Evolutionary conservation across 2,797 vertebrate genomes (phyloP), one percentile per base, ranked within the genome.

Genomic region (Perdix hodgsoniae): DNA sequence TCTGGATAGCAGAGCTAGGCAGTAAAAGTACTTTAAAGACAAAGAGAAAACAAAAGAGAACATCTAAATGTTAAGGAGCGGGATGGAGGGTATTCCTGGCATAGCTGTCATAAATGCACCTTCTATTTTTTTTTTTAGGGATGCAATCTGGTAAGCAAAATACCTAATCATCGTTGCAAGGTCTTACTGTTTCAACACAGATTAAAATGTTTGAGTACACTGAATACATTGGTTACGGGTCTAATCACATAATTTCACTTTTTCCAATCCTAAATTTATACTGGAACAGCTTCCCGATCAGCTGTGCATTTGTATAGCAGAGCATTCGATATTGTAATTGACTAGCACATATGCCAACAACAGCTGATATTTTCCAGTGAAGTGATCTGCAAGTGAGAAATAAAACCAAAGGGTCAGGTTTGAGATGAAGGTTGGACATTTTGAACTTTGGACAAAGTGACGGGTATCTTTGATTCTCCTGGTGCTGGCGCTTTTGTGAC

Each of bases 391-490:
- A 83, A 95, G 75, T 82, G 57, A 90, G 83, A 96, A 91, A 88
- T n/a, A 86, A 83, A 95, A 73, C 40, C 33, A 54, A 84, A n/a
- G 40, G 92, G 96, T 99, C 98, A 99, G 97, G 99, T 99, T 94
- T 98, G 98, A 4, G 98, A 96, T 18, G 96, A 91, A 40, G 99
- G 99, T 89, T 99, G 99, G 95, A 99, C 98, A 67, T 98, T 99
- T 84, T 99, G 99, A 93, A 99, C 98, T 98, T 98, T 99, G 95
- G 99, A 99, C 96, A 99, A 97, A 57, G 99, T 99, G 95, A 99
- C 98, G 3, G 99, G 99, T 83, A 99, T 98, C 93, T 99, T 99
- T 70, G 98, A 98, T 86, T 99, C 98, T 70, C 99, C 98, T 0
- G 98, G 99, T 26, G 98, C 98, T 3, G 99, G 99, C 21, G 98